A percentile compares a stretch with the other conserved stretches of the same genome.
phyloP scores from a whole-genome alignment of 2,113 vertebrate species.

The Ahaetulla prasina region DNA sequence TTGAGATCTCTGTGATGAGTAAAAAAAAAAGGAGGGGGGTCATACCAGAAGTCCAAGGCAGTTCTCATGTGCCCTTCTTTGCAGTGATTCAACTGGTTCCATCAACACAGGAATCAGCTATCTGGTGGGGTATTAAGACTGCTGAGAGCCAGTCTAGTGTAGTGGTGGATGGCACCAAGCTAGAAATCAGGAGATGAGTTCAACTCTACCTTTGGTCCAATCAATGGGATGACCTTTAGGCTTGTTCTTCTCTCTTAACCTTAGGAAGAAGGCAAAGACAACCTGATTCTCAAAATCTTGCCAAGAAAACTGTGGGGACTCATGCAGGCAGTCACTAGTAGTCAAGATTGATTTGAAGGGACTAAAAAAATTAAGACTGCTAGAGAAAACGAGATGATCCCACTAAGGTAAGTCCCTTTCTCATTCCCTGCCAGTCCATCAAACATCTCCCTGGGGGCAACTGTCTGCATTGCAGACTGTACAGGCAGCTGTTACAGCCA shows the following conservation, averaged over 20 bases:
- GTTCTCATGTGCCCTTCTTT: neutral
- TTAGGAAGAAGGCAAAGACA: neutral
- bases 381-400: neutral
- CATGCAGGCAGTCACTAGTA: neutral
- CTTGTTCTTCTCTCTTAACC: neutral
- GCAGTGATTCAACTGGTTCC: neutral
- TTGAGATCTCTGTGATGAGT: neutral
- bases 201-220: neutral
- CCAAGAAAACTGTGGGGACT: neutral
- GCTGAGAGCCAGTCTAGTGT: neutral
- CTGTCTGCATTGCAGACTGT: neutral
- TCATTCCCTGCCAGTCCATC: neutral
- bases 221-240: neutral
- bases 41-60: neutral
- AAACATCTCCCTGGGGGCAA: neutral
- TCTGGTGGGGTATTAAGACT: neutral
- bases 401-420: neutral
- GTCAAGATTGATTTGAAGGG: neutral
- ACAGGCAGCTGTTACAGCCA: neutral
- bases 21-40: neutral
- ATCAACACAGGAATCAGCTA: neutral
- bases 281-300: neutral
- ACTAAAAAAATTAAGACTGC: neutral
- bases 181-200: neutral
- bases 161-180: neutral